phyloP scores from a whole-genome alignment of 2,113 vertebrate genomes.

The Notiomystis cincta region DNA sequence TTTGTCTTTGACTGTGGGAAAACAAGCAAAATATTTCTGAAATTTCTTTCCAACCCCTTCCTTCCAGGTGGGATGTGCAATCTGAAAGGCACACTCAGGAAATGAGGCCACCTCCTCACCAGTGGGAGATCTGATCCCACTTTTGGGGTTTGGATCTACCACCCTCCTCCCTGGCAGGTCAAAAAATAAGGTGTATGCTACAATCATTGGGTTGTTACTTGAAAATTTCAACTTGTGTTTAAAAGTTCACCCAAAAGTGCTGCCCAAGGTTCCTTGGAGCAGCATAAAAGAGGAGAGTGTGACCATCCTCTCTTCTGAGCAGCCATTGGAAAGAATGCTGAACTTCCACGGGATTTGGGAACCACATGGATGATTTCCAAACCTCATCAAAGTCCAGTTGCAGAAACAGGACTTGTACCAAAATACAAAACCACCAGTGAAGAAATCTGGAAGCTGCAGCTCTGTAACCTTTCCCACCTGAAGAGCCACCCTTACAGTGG shows the following conservation, averaged over 20 bases:
- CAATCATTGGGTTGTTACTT: background rate
- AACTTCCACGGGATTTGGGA: background rate
- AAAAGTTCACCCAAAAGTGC: background rate
- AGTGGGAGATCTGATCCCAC: background rate
- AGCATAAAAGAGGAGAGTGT: background rate
- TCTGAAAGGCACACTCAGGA: background rate
- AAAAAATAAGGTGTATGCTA: background rate
- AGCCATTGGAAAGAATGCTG: background rate
- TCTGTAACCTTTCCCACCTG: rapidly evolving
- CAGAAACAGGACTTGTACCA: background rate
- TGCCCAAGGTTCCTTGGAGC: background rate
- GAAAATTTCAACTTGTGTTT: background rate
- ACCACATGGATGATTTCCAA: background rate
- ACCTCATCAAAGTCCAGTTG: background rate
- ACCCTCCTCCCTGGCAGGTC: background rate
- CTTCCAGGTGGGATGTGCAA: rapidly evolving
- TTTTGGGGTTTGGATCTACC: background rate
- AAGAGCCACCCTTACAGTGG: background rate
- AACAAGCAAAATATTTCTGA: background rate
- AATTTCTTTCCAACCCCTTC: background rate
- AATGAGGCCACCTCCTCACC: background rate
- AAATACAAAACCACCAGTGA: background rate
- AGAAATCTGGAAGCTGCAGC: background rate
- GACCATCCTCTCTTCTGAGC: background rate
- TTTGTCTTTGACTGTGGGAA: background rate